phyloP scores from a whole-genome alignment of 2,888 invertebrate species.

The Phrixothrix hirtus region DNA sequence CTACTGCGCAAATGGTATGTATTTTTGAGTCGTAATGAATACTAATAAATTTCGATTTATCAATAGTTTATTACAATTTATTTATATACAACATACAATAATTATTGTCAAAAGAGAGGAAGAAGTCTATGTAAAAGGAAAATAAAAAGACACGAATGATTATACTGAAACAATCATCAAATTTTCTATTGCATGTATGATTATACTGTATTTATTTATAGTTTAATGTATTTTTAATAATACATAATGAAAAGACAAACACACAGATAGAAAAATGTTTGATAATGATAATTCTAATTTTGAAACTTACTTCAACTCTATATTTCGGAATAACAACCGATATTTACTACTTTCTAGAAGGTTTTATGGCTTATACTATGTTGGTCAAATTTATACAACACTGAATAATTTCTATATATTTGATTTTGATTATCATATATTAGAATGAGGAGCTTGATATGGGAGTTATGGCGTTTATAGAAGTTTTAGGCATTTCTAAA shows the following conservation, averaged over 20 bases:
- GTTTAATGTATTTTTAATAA: no score
- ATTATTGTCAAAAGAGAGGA: slow-evolving; percentile 51
- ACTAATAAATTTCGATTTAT: slow-evolving; percentile 2
- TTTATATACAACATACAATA: slow-evolving; percentile 49
- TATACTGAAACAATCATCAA: no score
- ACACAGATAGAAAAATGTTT: slow-evolving; percentile 9
- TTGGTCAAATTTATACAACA: slow-evolving; percentile 32
- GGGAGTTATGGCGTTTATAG: not conserved
- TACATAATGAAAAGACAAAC: not conserved
- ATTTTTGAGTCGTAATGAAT: not conserved
- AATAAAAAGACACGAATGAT: slow-evolving; percentile 21
- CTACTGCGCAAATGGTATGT: no score
- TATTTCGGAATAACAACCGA: slow-evolving; percentile 10
- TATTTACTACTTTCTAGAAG: not conserved
- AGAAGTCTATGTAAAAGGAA: slow-evolving; percentile 43
- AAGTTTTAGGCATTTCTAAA: not conserved
- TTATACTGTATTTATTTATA: no score
- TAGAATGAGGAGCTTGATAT: not conserved
- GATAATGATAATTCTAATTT: not conserved
- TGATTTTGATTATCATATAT: no score
- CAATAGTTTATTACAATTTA: slow-evolving; percentile 31
- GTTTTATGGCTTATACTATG: slow-evolving; percentile 9
- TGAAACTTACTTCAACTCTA: no score
- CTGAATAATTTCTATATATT: slow-evolving; percentile 4
- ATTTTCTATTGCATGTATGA: no score